Evolutionary conservation across 1,140 invertebrate genomes (phyloP).

Genomic region (Drosophila rufa): DNA sequence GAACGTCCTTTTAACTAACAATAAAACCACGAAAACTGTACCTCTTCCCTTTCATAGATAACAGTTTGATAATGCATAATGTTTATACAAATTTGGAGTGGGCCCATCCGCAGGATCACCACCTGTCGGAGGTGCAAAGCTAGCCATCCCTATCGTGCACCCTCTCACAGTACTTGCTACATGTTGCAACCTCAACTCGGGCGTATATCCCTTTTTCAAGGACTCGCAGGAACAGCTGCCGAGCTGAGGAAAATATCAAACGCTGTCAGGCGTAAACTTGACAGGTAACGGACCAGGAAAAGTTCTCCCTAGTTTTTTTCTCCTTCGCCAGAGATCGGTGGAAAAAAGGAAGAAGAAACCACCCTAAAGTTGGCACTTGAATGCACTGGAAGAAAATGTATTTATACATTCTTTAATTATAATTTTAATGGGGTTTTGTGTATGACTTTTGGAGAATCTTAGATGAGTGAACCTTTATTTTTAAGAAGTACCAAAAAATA

Average conservation of each 20-base stretch:
- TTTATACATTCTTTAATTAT: not conserved
- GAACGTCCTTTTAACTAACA: not conserved
- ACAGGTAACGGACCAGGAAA: conserved; percentile 68
- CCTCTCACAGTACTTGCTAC: conserved; percentile 33
- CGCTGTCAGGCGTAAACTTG: conserved; percentile 79
- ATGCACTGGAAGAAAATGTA: conserved; percentile 14
- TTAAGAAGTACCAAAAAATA: too few species aligned
- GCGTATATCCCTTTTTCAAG: conserved; percentile 69
- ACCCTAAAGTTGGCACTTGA: conserved; percentile 55
- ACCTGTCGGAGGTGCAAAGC: conserved; percentile 63
- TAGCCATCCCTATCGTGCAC: conserved; percentile 61
- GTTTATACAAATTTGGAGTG: conserved; percentile 64
- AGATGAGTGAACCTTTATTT: not conserved
- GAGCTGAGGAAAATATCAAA: conserved; percentile 56
- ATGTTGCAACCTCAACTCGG: conserved; percentile 52
- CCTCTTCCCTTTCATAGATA: conserved; percentile 36
- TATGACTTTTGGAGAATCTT: not conserved
- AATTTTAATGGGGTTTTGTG: not conserved
- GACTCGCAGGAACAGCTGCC: conserved; percentile 60
- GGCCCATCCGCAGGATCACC: conserved; percentile 34
- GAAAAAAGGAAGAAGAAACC: conserved; percentile 25
- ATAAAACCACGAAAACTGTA: conserved; percentile 33
- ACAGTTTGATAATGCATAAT: conserved; percentile 54
- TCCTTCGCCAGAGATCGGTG: conserved; percentile 20
- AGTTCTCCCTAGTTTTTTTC: conserved; percentile 39